phyloP scores from a whole-genome alignment of 2,113 vertebrate species.

The Phoenicopterus ruber region DNA sequence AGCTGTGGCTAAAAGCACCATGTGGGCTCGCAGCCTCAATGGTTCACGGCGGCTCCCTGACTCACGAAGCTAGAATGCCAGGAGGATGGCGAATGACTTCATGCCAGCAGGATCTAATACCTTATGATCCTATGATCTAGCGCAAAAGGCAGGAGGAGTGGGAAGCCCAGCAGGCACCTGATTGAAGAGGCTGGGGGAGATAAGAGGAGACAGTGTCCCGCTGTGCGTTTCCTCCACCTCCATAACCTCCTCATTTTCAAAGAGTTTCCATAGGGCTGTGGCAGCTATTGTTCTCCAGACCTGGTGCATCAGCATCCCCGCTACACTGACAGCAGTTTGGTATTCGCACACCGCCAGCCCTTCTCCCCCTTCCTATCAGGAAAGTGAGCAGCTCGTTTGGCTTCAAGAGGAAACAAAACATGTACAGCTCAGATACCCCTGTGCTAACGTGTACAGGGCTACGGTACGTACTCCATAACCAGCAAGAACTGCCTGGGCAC shows the following conservation, averaged over 20 bases:
- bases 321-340: background rate
- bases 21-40: background rate
- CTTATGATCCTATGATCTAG: background rate
- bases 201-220: background rate
- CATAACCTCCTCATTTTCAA: constrained; percentile 34
- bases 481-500: background rate
- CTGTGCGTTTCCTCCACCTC: constrained; percentile 21
- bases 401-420: accelerated
- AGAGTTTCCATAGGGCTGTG: background rate
- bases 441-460: background rate
- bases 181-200: constrained; percentile 40
- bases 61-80: background rate
- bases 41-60: accelerated
- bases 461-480: background rate
- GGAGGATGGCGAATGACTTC: background rate
- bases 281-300: background rate
- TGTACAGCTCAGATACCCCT: accelerated
- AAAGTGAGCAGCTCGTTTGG: background rate
- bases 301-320: background rate
- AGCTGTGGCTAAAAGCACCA: background rate
- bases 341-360: background rate
- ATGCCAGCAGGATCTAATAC: background rate
- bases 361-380: background rate
- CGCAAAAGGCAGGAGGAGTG: constrained; percentile 14
- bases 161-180: constrained; percentile 30